A percentile compares a stretch with the other conserved stretches of the same genome.
Conservation (phyloP, 2,888 invertebrate species). For the Apodemia zela region DNA sequence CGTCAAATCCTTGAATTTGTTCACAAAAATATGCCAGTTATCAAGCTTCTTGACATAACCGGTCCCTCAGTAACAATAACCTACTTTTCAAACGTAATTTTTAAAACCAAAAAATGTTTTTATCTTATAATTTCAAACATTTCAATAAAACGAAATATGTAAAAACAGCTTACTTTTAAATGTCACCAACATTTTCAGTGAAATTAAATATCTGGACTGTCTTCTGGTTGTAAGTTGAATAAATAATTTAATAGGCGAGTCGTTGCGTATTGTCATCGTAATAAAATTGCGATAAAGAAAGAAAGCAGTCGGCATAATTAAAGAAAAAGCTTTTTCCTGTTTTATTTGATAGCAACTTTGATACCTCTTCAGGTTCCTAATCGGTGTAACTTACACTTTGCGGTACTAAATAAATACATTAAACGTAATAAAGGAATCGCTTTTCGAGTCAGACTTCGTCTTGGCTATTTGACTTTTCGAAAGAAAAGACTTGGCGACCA, state of each 20-base stretch:
- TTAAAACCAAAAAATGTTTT: background rate
- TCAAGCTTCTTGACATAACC: no score
- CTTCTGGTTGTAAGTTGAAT: constrained; percentile 45
- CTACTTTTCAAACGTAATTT: no score
- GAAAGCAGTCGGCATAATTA: constrained; percentile 65
- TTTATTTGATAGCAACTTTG: constrained; percentile 46
- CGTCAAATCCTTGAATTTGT: no score
- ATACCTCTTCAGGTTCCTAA: constrained; percentile 29
- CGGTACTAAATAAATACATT: constrained; percentile 7
- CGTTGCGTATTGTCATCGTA: constrained; percentile 68
- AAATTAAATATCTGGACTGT: constrained; percentile 21
- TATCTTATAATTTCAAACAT: background rate
- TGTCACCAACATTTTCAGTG: constrained; percentile 13
- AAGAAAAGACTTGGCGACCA: no score
- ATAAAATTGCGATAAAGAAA: constrained; percentile 70
- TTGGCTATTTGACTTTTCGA: background rate
- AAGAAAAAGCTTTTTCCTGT: constrained; percentile 56
- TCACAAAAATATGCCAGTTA: no score
- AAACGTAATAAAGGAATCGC: background rate
- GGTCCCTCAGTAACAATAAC: no score
- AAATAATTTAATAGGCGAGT: constrained; percentile 67
- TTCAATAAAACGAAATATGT: background rate
- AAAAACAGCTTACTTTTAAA: background rate
- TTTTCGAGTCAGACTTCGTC: background rate
- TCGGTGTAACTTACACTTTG: constrained; percentile 15